Conservation (phyloP, 2,888 invertebrate genomes). For the Lithodes maja region DNA sequence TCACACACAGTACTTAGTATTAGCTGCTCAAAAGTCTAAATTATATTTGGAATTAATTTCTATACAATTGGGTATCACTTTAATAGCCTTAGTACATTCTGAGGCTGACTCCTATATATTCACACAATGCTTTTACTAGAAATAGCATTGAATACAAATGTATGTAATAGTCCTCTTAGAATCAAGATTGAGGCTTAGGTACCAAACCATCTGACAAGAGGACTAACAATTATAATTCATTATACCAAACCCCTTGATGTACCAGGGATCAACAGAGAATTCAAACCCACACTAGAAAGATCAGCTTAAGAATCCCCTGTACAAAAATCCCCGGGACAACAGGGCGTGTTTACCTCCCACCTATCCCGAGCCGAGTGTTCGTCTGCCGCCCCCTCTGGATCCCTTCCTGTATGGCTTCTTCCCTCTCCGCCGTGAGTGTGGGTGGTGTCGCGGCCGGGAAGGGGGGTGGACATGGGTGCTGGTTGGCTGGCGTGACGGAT, state of each 20-base stretch:
- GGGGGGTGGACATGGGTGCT: neutral
- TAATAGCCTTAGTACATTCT: too few relatives aligned
- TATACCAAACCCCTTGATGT: neutral
- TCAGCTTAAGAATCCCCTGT: neutral
- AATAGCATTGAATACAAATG: neutral
- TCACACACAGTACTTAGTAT: too few relatives aligned
- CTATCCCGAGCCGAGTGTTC: neutral
- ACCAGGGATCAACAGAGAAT: neutral
- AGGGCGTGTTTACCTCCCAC: neutral
- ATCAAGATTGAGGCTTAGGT: neutral
- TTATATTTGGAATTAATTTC: too few relatives aligned
- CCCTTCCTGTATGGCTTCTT: slow-evolving; percentile 4
- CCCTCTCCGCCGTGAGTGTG: neutral
- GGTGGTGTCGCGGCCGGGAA: neutral
- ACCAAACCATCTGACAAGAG: neutral
- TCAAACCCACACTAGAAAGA: neutral
- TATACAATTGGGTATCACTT: too few relatives aligned
- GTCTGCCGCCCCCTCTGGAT: neutral
- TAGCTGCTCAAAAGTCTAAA: too few relatives aligned
- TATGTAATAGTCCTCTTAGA: neutral
- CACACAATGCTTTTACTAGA: too few relatives aligned
- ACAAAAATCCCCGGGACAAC: neutral
- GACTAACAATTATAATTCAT: neutral
- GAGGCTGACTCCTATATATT: too few relatives aligned
- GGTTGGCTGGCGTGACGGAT: neutral